Base-by-base conservation (phyloP, 2,888 invertebrate species). In the Beris morrisii region DNA sequence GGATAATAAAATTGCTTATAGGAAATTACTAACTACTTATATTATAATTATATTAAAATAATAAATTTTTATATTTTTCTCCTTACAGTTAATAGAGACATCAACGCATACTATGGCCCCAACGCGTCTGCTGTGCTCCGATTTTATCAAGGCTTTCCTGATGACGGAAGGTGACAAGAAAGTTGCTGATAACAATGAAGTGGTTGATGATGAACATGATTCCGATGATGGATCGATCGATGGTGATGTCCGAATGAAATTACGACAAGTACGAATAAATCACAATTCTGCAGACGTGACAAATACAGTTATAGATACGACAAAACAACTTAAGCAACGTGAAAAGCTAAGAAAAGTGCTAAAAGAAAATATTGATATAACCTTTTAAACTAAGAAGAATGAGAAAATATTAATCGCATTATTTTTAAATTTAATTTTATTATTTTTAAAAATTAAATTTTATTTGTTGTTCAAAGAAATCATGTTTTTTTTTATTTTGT, bases 61-160 rank as follows among this genome's bases (percentile, higher is more conserved):
- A 22, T 22, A 22, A 22, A 22, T 22, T 22, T 38, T 38, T 38
- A 7, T 38, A 9, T 7, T 9, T 50, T 30, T 66, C 15, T 31
- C 13, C 46, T 76, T 77, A 63, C 73, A 81, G 81, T 70, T 81
- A 65, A 76, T 79, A 69, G 76, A 75, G 67, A 75, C 79, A 75
- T 74, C 79, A 64, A 74, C 77, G 61, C 79, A 81, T 70, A 78
- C 79, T 38, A 80, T 80, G 80, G 78, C 79, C 22, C 77, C 80
- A 22, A 71, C 78, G 69, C 78, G 76, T 71, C 71, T 78, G 65
- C 71, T 80, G 32, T 78, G 75, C 30, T 12, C 22, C 3, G 43
- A 57, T 43, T 65, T 65, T 52, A 52, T 65, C n/a, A 56, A 58
- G 28, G 48, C 65, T 2, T 12, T 65, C 12, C 48, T 57, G 9